Evolutionary conservation across 2,888 invertebrate genomes (phyloP).

Genomic region (Melinaea marsaeus): DNA sequence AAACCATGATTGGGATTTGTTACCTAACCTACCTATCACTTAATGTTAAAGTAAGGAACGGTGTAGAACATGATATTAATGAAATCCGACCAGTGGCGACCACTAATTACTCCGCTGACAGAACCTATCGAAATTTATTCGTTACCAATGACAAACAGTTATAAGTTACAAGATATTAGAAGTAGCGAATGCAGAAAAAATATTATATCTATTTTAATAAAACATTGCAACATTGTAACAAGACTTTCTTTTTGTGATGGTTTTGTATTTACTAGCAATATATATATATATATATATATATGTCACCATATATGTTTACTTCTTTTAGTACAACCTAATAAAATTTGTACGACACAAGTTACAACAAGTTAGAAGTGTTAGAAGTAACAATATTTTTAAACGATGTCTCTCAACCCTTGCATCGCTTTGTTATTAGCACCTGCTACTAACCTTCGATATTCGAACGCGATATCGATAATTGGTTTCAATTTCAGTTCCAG

Average conservation of each 20-base stretch:
- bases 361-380: no score
- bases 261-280: neutral
- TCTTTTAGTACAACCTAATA: no score
- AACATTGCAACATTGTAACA: no score
- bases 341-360: no score
- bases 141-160: slow-evolving; percentile 46
- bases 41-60: slow-evolving; percentile 19
- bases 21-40: slow-evolving; percentile 20
- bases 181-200: neutral
- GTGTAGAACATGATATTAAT: slow-evolving; percentile 51
- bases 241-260: neutral
- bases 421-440: slow-evolving; percentile 57
- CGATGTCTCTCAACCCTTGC: slow-evolving; percentile 37
- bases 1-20: no score
- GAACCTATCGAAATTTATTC: slow-evolving; percentile 68
- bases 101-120: slow-evolving; percentile 64
- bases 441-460: slow-evolving; percentile 71
- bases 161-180: slow-evolving; percentile 25
- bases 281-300: no score
- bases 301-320: no score
- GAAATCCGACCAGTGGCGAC: slow-evolving; percentile 56
- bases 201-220: neutral
- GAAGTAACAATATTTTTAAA: no score
- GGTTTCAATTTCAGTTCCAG: slow-evolving; percentile 62
- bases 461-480: slow-evolving; percentile 69